phyloP scores from a whole-genome alignment of 2,888 invertebrate species.

The Archaeoteleia sp. region DNA sequence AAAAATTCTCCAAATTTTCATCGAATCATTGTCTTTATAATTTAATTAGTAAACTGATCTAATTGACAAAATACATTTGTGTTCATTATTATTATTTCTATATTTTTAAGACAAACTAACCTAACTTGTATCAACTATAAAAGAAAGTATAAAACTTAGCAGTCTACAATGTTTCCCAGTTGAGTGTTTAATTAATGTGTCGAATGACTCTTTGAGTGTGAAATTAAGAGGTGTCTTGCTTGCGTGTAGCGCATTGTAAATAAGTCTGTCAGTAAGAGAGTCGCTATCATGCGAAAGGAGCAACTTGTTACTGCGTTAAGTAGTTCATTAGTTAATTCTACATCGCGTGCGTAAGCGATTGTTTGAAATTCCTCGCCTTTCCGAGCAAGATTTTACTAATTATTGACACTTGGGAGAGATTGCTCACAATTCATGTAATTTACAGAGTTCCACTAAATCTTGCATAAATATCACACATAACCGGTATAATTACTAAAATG shows the following conservation, averaged over 20 bases:
- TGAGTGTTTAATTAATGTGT: background rate
- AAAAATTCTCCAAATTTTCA: too few species aligned
- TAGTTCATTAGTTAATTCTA: constrained; percentile 29
- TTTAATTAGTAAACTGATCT: too few species aligned
- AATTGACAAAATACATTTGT: too few species aligned
- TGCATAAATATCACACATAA: too few species aligned
- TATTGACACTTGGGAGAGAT: background rate
- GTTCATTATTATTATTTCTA: too few species aligned
- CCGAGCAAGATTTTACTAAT: constrained; percentile 14
- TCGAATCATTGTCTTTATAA: too few species aligned
- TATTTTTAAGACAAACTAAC: too few species aligned
- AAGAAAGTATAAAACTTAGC: too few species aligned
- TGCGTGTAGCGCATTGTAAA: constrained; percentile 27
- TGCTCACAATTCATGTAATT: background rate
- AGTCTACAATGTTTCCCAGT: background rate
- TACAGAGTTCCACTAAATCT: background rate
- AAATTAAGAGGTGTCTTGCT: constrained; percentile 30
- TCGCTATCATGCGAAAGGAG: constrained; percentile 17
- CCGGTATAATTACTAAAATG: too few species aligned
- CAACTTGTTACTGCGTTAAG: constrained; percentile 28
- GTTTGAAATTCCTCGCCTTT: constrained; percentile 6
- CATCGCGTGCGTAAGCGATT: constrained; percentile 6
- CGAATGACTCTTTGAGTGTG: constrained; percentile 25
- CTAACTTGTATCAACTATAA: too few species aligned
- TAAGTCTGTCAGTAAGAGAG: constrained; percentile 3